Base-by-base conservation (phyloP, 2,797 vertebrate genomes). In the Enteromius trimaculatus region DNA sequence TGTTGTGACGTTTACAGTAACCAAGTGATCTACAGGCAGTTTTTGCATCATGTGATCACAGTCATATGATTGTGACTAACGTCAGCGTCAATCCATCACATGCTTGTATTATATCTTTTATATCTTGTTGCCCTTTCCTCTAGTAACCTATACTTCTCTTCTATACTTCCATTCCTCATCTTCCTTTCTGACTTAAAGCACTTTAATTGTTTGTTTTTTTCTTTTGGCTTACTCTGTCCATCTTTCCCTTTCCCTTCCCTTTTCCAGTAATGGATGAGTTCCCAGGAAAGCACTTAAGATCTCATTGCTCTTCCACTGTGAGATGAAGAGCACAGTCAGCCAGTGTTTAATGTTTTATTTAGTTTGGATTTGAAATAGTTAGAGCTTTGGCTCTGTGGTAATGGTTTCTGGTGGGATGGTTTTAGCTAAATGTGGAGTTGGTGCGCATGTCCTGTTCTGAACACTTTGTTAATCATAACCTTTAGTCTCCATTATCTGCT, bases 51-150 rank as follows among this genome's bases (percentile, higher is more conserved):
- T 60, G 34, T 78, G 51, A 51, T 74, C 68, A 55, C 4, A 42
- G 79, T 88, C 80, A 85, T 83, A 62, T 80, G 85, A 66, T 82
- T 62, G 23, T 78, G 66, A 70, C 60, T 47, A 77, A 76, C 31
- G 53, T 29, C 44, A 74, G 6, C 7, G 3, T 34, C 58, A 8
- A 29, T 66, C 19, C 16, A 5, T 44, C 72, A 58, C 72, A 44
- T 76, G 72, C 19, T 21, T 53, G 0, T 10, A n/a, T 81, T 58
- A 80, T 29, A 29, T 1, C 29, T 29, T 29, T 1, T 62, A 21
- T 23, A 7, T 71, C 17, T 72, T 64, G 13, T 21, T 76, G 34
- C 14, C 47, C 34, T 76, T 76, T 68, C 6, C 71, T 68, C 71
- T 55, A 55, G 23, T 76, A 68, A 76, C 47, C 21, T 82, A 60